phyloP scores from a whole-genome alignment of 2,888 invertebrate species.

The Meandrusa payeni region DNA sequence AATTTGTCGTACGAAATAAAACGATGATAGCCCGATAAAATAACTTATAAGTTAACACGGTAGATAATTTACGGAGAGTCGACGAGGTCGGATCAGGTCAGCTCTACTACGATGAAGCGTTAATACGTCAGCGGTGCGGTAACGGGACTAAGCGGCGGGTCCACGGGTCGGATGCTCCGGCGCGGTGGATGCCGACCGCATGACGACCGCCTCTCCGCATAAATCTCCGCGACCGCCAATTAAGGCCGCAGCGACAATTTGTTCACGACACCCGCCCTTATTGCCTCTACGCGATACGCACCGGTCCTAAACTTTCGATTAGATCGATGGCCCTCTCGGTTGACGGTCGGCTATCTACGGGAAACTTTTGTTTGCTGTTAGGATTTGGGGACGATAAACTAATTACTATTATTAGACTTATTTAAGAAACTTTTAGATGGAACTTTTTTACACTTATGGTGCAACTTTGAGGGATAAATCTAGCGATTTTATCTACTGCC shows the following conservation, averaged over 20 bases:
- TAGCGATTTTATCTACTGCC: no score
- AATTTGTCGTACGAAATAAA: no score
- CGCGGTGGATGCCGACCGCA: slow-evolving; percentile 41
- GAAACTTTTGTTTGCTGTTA: slow-evolving; percentile 12
- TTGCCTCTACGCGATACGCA: slow-evolving; percentile 71
- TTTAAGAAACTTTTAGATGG: no score
- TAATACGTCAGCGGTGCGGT: slow-evolving; percentile 6
- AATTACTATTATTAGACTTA: no score
- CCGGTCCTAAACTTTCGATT: slow-evolving; percentile 33
- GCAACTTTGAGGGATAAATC: no score
- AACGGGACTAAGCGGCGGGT: slow-evolving; percentile 26
- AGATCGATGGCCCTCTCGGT: slow-evolving; percentile 39
- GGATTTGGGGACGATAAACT: no score
- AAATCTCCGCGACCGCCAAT: slow-evolving; percentile 80
- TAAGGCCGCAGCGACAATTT: slow-evolving; percentile 78
- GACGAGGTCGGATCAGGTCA: not conserved
- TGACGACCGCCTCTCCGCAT: slow-evolving; percentile 73
- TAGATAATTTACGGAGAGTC: not conserved
- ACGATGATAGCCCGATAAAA: no score
- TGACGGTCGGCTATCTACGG: slow-evolving; percentile 25
- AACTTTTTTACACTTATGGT: no score
- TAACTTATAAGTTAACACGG: no score
- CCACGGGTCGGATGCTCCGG: slow-evolving; percentile 18
- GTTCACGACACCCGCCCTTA: slow-evolving; percentile 77
- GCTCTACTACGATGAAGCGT: not conserved